Conservation (phyloP, 1,140 invertebrate genomes). For the Drosophila tsacasi region DNA sequence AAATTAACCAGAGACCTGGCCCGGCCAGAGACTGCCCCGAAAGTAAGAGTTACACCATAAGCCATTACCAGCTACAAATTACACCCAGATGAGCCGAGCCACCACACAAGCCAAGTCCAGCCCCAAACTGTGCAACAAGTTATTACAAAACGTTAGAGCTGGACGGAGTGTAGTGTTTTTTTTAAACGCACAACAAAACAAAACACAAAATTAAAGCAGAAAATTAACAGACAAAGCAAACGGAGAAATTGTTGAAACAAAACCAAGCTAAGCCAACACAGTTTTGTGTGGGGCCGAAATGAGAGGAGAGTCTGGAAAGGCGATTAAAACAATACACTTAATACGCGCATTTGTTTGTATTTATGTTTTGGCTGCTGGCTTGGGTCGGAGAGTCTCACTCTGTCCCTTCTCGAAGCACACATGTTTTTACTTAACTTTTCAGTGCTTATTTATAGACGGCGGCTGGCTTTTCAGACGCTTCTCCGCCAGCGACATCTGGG, state of each 20-base stretch:
- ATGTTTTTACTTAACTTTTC: slow-evolving; percentile 76
- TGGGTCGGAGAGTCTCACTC: slow-evolving; percentile 6
- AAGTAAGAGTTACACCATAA: slow-evolving; percentile 42
- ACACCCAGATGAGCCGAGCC: slow-evolving; percentile 41
- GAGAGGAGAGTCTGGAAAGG: slow-evolving; percentile 20
- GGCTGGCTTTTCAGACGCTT: slow-evolving; percentile 33
- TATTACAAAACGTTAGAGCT: slow-evolving; percentile 27
- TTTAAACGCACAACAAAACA: background rate
- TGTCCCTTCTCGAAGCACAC: slow-evolving; percentile 27
- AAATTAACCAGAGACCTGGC: slow-evolving; percentile 9
- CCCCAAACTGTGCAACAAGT: slow-evolving; percentile 40
- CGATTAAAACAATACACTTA: slow-evolving; percentile 66
- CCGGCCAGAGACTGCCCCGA: slow-evolving; percentile 6
- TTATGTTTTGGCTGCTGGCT: slow-evolving; percentile 48
- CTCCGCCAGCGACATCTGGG: slow-evolving; percentile 30
- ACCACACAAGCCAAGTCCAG: slow-evolving; percentile 26
- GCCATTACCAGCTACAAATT: slow-evolving; percentile 24
- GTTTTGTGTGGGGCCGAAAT: slow-evolving; percentile 28
- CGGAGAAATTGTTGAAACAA: slow-evolving; percentile 40
- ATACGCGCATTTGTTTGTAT: slow-evolving; percentile 59
- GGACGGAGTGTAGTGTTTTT: slow-evolving; percentile 8
- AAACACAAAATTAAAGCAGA: slow-evolving; percentile 12
- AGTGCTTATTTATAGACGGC: slow-evolving; percentile 58
- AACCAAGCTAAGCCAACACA: slow-evolving; percentile 4
- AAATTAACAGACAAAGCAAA: slow-evolving; percentile 30